Evolutionary conservation across 1,140 invertebrate genomes (phyloP).

Genomic region (Protaetia brevitarsis): DNA sequence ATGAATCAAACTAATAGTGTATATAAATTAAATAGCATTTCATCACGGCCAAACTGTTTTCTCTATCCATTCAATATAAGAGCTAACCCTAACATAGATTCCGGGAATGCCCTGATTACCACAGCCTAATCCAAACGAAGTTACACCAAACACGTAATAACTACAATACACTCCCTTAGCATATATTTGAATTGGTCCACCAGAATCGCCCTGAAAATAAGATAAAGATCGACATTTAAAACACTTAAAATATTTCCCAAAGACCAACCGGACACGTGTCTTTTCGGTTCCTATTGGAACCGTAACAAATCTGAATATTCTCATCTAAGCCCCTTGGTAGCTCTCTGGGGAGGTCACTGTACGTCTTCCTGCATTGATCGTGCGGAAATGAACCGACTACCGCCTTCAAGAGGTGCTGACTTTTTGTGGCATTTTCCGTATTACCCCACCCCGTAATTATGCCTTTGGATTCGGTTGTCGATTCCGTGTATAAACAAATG

Average conservation of each 20-base stretch:
- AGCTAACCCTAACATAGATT: conserved; percentile 62
- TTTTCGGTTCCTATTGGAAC: not conserved
- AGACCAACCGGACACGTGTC: conserved; percentile 22
- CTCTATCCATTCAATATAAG: conserved; percentile 66
- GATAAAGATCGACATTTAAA: too few relatives aligned
- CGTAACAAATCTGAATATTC: conserved; percentile 8
- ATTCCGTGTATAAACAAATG: conserved; percentile 45
- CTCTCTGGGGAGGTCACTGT: not conserved
- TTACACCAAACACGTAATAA: conserved; percentile 58
- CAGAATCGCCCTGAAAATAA: conserved; percentile 65
- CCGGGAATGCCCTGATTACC: conserved; percentile 53
- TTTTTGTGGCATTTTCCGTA: not conserved
- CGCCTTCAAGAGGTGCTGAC: not conserved
- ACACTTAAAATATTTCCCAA: too few relatives aligned
- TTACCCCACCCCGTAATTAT: conserved; percentile 29
- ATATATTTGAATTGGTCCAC: conserved; percentile 59
- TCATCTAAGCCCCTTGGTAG: conserved; percentile 7
- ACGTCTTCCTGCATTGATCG: not conserved
- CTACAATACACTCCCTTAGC: conserved; percentile 48
- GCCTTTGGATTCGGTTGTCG: not conserved
- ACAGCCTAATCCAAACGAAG: conserved; percentile 60
- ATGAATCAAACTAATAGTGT: too few relatives aligned
- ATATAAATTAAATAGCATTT: not conserved
- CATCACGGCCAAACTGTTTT: conserved; percentile 52
- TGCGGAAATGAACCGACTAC: not conserved